Conservation (phyloP, 2,113 vertebrate species). For the Pardalotus punctatus region DNA sequence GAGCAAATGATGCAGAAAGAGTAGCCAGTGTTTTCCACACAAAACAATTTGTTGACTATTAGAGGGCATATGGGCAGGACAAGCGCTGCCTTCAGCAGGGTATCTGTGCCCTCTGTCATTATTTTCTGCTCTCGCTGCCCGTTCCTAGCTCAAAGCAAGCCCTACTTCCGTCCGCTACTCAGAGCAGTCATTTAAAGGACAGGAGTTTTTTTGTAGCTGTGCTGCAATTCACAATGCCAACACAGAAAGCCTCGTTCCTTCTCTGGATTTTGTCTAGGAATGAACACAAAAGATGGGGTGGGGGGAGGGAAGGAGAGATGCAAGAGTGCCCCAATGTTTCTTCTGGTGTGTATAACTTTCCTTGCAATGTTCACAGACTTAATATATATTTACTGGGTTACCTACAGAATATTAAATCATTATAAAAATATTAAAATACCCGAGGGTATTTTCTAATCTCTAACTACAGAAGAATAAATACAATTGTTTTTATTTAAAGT, state of each 20-base stretch:
- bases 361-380: not conserved
- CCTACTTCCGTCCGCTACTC: not conserved
- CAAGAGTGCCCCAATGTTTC: not conserved
- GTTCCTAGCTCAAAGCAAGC: not conserved
- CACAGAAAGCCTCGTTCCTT: not conserved
- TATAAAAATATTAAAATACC: not conserved
- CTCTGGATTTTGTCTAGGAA: not conserved
- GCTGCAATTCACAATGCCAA: not conserved
- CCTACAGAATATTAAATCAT: not conserved
- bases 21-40: not conserved
- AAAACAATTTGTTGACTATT: conserved; percentile 42
- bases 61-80: conserved; percentile 31
- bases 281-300: not conserved
- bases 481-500: not conserved
- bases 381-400: not conserved
- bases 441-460: not conserved
- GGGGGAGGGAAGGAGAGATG: not conserved
- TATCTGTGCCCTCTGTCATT: conserved; percentile 45
- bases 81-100: conserved; percentile 24
- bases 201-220: conserved; percentile 4
- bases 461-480: not conserved
- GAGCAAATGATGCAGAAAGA: conserved; percentile 2
- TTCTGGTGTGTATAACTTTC: not conserved
- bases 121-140: not conserved
- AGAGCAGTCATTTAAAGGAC: not conserved